Base-by-base conservation (phyloP, 2,797 vertebrate genomes). In the Bufotes viridis region DNA sequence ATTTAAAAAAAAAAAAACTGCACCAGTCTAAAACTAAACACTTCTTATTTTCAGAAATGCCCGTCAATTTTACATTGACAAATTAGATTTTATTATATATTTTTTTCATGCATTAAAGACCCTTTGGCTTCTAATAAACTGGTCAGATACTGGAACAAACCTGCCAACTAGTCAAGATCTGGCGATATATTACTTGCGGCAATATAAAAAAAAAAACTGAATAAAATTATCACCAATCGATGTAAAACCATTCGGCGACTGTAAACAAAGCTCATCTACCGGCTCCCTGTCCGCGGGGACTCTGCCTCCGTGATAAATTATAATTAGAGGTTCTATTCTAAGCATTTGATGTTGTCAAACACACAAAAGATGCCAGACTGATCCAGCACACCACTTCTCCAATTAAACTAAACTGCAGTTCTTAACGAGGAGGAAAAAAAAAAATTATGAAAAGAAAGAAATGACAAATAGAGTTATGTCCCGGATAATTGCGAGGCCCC, bases 291-390 rank as follows among this genome's bases (percentile, higher is more conserved):
- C 67, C 67, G 13, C 18, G 2, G 82, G 82, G 82, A 58, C 24
- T 20, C 6, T 2, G 53, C 20, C 63, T 55, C 24, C 24, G n/a
- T 70, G 69, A 82, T 70, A 69, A 29, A 20, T 70, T 74, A 74
- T 84, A 84, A 84, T 83, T 83, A 84, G 82, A 74, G 20, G 60
- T 58, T 84, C 82, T 42, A 60, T 14, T 24, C 57, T 83, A 26
- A 79, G 26, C 53, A 13, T 15, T 13, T 69, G 0, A 14, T 53
- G 63, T 82, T 24, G 63, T 74, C 51, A 84, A 84, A 84, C 67
- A 83, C 8, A 26, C n/a, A 34, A 83, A 58, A 83, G 13, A 20
- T 84, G 12, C 82, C 29, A 26, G 22, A 63, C 22, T 49, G 57
- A 74, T 70, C 67, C n/a, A 26, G 65, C n/a, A 8, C 18, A 75